A percentile compares a stretch with the other conserved stretches of the same genome.
Conservation (phyloP, 2,113 vertebrate species). For the Pelobates fuscus region DNA sequence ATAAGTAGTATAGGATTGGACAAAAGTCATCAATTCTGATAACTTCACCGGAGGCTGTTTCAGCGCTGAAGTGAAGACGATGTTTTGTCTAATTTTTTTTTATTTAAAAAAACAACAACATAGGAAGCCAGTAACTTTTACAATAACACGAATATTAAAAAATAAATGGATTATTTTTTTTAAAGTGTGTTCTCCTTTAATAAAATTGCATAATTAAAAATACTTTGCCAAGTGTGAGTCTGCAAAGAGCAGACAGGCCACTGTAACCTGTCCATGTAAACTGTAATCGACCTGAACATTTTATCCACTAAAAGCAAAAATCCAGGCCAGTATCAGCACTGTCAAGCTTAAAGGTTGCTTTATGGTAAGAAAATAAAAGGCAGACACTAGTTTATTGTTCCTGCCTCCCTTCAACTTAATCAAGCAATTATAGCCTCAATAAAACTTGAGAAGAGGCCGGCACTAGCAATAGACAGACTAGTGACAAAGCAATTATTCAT, state of each 20-base stretch:
- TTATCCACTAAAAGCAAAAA: constrained; percentile 23
- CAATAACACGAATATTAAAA: too few species aligned
- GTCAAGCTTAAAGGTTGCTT: constrained; percentile 28
- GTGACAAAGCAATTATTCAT: constrained; percentile 50
- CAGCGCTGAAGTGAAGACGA: too few species aligned
- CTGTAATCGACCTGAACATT: neutral
- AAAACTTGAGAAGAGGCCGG: constrained; percentile 50
- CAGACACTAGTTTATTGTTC: constrained; percentile 48
- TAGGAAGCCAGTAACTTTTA: too few species aligned
- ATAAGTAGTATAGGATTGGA: too few species aligned
- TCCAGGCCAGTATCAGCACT: constrained; percentile 27
- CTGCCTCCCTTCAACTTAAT: constrained; percentile 44
- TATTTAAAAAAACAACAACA: too few species aligned
- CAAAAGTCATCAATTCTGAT: too few species aligned
- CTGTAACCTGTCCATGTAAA: neutral
- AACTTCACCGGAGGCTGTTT: too few species aligned
- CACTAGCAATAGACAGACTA: constrained; percentile 23
- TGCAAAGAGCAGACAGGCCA: neutral
- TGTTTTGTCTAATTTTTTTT: too few species aligned
- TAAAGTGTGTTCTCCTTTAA: too few species aligned
- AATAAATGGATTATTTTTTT: too few species aligned
- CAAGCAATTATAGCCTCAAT: constrained; percentile 49
- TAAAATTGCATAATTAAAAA: too few species aligned
- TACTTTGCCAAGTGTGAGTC: too few species aligned
- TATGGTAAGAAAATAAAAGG: constrained; percentile 35